Evolutionary conservation across 2,888 invertebrate species (phyloP), one percentile per base, ranked within the genome.

Genomic region (Lithophane leautieri): DNA sequence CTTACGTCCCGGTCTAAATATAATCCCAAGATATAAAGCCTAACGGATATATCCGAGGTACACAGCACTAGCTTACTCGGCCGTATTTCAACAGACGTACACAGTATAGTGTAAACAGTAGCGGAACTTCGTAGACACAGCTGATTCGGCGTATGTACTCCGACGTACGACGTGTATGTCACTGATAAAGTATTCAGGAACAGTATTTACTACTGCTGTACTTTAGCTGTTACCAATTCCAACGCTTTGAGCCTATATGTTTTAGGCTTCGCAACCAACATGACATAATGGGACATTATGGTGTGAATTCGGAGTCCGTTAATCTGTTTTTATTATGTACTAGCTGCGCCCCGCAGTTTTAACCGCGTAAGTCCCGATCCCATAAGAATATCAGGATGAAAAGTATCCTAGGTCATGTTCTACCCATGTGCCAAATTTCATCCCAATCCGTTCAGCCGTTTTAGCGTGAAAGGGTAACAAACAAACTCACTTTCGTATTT

Each of bases 101-200:
- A 67, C 34, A 76, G 82, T 62, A 52, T 16, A 58, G 44, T 52
- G 61, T 50, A 65, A 56, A 65, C 76, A 81, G 82, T 67, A 81
- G 40, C 40, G n/a, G 9, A 70, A 62, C 44, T 76, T 58, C 19
- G 76, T 61, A 66, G 25, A 76, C 40, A 67, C 52, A 54, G 63
- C 28, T 25, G 69, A 52, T 68, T 58, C n/a, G 12, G 8, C 19
- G 44, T 79, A 60, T 79, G 47, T 56, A 12, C 22, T n/a, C 54
- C 16, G 12, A 42, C 54, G 54, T 61, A 61, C 60, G 60, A 54
- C 25, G 25, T 44, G 3, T 28, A 12, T 52, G 44, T 47, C 25
- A 34, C 73, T 79, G 28, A 67, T 78, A 62, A 78, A 66, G 11
- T 78, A 78, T 67, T 78, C 66, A 79, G 22, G 40, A 66, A 60